A percentile compares a stretch with the other conserved stretches of the same genome.
Evolutionary conservation across 2,888 invertebrate genomes (phyloP).

Genomic region (Aethes cnicana): DNA sequence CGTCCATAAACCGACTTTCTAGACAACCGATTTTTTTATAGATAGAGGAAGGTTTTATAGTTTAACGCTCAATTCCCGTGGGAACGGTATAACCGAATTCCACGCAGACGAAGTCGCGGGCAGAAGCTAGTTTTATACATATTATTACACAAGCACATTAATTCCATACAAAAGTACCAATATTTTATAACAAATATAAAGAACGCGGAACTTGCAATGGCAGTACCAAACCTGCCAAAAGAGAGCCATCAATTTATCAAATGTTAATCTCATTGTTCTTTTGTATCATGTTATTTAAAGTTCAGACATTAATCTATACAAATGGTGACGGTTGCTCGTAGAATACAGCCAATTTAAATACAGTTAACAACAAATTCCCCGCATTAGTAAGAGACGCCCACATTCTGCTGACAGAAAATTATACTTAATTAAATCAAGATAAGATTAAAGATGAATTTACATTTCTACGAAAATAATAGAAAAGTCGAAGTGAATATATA

Average conservation of each 20-base stretch:
- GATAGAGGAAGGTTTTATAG: no score
- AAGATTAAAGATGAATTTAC: slow-evolving; percentile 38
- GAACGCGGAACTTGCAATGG: no score
- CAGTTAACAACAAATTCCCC: slow-evolving; percentile 56
- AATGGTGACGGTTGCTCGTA: slow-evolving; percentile 46
- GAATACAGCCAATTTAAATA: slow-evolving; percentile 70
- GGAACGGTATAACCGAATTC: no score
- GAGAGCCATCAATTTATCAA: slow-evolving; percentile 20
- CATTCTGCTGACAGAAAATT: slow-evolving; percentile 43
- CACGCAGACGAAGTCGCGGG: no score
- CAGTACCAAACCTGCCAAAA: slow-evolving; percentile 8
- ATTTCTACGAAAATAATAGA: slow-evolving; percentile 5
- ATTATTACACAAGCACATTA: no score
- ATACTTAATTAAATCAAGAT: slow-evolving; percentile 52
- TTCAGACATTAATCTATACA: slow-evolving; percentile 47
- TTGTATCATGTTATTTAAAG: slow-evolving; percentile 21
- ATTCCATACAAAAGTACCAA: neutral
- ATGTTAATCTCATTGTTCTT: slow-evolving; percentile 29
- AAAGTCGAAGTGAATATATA: no score
- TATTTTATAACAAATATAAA: neutral
- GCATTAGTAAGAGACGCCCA: slow-evolving; percentile 46
- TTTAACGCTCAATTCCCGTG: no score
- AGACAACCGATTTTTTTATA: no score
- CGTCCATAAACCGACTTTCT: no score
- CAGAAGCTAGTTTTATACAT: no score